phyloP scores from a whole-genome alignment of 2,797 vertebrate genomes.

The Heteromormyrus szaboi region DNA sequence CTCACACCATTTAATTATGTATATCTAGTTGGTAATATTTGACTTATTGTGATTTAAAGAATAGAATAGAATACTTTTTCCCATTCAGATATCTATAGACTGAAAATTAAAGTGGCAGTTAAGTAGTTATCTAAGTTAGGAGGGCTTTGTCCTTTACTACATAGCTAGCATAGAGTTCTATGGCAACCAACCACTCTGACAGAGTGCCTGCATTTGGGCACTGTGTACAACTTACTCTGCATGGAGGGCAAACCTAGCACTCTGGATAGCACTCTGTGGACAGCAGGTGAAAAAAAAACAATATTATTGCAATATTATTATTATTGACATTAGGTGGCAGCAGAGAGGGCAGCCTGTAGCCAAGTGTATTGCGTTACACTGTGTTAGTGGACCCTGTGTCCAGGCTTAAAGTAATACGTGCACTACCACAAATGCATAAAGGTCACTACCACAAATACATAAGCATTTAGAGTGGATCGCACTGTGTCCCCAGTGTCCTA shows the following conservation, averaged over 20 bases:
- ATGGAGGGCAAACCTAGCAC: neutral
- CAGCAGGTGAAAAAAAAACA: neutral
- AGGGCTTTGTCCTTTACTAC: neutral
- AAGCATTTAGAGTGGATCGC: neutral
- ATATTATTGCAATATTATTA: neutral
- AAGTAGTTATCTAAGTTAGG: neutral
- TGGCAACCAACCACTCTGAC: neutral
- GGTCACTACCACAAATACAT: neutral
- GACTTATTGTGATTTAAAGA: neutral
- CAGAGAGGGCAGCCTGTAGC: neutral
- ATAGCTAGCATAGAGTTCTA: neutral
- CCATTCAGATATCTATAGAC: neutral
- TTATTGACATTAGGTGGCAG: neutral
- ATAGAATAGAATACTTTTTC: neutral
- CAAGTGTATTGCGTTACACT: neutral
- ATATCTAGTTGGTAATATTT: neutral
- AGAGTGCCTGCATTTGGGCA: neutral
- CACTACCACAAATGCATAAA: neutral
- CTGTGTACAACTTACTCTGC: neutral
- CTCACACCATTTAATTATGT: neutral
- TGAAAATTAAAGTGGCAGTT: neutral
- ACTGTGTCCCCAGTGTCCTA: neutral
- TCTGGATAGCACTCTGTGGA: neutral
- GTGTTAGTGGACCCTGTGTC: neutral
- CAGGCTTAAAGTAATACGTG: neutral